Evolutionary conservation across 2,888 invertebrate species (phyloP).

Genomic region (Octodonta nipae): DNA sequence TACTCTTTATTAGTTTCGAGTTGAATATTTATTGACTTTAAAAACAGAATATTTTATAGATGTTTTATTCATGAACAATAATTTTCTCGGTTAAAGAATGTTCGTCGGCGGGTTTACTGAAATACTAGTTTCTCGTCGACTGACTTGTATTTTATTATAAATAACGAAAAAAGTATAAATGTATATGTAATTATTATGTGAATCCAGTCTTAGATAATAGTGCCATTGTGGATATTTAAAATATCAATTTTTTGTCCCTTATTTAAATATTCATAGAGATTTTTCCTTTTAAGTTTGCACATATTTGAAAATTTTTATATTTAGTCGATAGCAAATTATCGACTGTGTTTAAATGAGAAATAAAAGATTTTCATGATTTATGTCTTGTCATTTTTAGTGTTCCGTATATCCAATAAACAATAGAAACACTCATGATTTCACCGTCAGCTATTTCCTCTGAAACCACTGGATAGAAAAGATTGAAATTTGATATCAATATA

Average conservation of each 20-base stretch:
- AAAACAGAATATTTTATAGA: conserved; percentile 7
- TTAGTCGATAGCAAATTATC: conserved; percentile 20
- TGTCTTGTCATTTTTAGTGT: not conserved
- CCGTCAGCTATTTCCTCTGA: too few relatives aligned
- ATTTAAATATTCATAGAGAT: conserved; percentile 13
- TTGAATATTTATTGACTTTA: conserved; percentile 2
- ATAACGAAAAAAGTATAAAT: too few relatives aligned
- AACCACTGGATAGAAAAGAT: too few relatives aligned
- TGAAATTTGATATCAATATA: too few relatives aligned
- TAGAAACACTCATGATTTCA: too few relatives aligned
- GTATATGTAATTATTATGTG: too few relatives aligned
- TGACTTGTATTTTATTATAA: too few relatives aligned
- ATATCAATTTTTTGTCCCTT: conserved; percentile 20
- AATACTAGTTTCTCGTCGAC: too few relatives aligned
- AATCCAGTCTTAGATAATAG: conserved; percentile 21
- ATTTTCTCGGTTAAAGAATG: not conserved
- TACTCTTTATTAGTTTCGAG: conserved; percentile 1
- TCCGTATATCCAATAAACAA: too few relatives aligned
- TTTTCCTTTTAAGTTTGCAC: conserved; percentile 24
- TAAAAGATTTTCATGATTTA: conserved; percentile 15
- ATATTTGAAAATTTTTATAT: conserved; percentile 28
- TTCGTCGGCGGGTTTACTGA: not conserved
- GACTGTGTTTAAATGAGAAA: conserved; percentile 20
- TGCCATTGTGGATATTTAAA: conserved; percentile 25
- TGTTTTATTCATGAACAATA: too few relatives aligned